Conservation (phyloP, 1,140 invertebrate genomes). For the Coptotermes formosanus region DNA sequence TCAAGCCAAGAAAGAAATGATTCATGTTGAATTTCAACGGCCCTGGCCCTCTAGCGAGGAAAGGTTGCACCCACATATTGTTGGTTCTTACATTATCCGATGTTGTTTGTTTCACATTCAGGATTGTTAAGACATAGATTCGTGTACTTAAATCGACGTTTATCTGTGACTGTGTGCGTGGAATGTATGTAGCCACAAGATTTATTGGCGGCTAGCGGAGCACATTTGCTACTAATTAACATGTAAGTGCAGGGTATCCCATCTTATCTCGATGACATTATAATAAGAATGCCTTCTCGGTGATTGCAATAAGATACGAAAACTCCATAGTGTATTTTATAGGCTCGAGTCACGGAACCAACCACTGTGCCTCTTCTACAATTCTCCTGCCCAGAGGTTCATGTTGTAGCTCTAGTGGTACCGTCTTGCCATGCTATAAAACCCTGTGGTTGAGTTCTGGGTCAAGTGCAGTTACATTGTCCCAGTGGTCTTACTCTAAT, state of each 20-base stretch:
- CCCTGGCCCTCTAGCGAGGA: too few species aligned
- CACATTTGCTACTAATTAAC: not conserved
- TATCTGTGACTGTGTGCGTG: too few species aligned
- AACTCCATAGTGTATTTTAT: not conserved
- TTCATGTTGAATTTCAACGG: too few species aligned
- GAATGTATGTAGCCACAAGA: not conserved
- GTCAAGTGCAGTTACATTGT: too few species aligned
- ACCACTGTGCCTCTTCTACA: not conserved
- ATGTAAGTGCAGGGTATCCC: constrained; percentile 6
- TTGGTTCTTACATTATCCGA: too few species aligned
- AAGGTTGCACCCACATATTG: too few species aligned
- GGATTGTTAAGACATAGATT: too few species aligned
- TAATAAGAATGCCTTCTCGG: constrained; percentile 6
- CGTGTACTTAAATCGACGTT: too few species aligned
- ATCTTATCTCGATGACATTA: constrained; percentile 1
- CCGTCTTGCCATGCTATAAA: not conserved
- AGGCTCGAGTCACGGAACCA: not conserved
- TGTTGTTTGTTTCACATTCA: too few species aligned
- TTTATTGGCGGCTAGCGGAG: not conserved
- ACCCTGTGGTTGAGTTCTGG: too few species aligned
- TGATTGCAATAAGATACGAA: not conserved
- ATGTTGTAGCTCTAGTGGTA: not conserved
- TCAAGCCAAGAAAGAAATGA: too few species aligned
- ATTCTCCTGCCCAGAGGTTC: not conserved
- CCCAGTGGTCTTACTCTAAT: too few species aligned